Conservation (phyloP, 23 tunicate species). For the Ascidia mentula region DNA sequence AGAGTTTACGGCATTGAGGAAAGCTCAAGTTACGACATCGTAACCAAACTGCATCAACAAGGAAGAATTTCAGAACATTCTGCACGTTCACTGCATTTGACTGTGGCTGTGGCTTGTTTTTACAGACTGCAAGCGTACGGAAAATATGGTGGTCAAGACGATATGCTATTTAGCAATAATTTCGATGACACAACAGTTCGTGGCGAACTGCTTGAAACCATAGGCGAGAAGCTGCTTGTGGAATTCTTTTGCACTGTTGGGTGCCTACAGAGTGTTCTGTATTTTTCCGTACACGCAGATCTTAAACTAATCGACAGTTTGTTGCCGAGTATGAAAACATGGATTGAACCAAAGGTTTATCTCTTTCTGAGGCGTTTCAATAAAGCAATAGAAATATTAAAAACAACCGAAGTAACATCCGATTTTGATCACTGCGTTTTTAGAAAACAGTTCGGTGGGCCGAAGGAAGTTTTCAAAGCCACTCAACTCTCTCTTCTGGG, state of each 20-base stretch:
- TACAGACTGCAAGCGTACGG: background rate
- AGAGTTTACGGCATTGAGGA: background rate
- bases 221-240: background rate
- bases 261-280: background rate
- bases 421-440: background rate
- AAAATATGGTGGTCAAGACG: slow-evolving; percentile 9
- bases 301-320: background rate
- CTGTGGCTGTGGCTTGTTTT: slow-evolving; percentile 18
- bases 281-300: background rate
- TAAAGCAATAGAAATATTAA: background rate
- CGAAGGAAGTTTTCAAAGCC: background rate
- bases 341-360: background rate
- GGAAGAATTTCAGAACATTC: background rate
- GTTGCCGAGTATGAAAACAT: background rate
- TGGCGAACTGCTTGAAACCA: background rate
- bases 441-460: background rate
- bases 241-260: background rate
- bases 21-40: background rate
- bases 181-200: background rate
- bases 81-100: background rate
- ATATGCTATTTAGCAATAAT: background rate
- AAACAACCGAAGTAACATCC: background rate
- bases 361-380: background rate
- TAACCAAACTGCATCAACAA: background rate
- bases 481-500: background rate